These are phyloP conservation scores for Antedon mediterranea DNA, from an alignment of 53 echinoderm and acorn worm genomes.

Conservation along the genomic window DNA sequence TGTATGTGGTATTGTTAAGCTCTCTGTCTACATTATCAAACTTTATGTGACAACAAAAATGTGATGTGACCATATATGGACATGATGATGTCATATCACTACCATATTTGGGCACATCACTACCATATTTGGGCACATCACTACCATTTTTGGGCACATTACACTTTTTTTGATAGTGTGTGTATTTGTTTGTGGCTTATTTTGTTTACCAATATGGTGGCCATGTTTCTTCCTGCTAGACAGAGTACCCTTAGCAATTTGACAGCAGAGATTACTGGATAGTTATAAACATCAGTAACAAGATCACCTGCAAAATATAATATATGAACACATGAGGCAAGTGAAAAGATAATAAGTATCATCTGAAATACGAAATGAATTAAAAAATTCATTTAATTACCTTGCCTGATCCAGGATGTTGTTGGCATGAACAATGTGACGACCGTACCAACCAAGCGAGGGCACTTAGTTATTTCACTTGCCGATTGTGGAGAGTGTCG, in stretches of 20 bases:
- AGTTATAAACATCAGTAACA: conserved; percentile 65
- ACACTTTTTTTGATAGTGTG: no score
- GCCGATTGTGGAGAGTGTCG: conserved; percentile 57
- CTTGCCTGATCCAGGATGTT: conserved; percentile 60
- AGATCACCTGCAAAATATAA: conserved; percentile 26
- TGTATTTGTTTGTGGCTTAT: no score
- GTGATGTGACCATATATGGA: no score
- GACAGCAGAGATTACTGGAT: conserved; percentile 59
- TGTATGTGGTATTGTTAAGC: no score
- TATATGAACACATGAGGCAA: neutral
- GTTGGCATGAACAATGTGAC: conserved; percentile 62
- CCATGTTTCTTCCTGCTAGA: conserved; percentile 30
- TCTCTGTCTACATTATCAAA: no score
- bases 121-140: no score
- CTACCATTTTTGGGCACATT: no score
- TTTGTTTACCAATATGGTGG: conserved; percentile 47
- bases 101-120: no score
- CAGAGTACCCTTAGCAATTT: conserved; percentile 75
- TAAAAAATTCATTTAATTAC: conserved; percentile 16
- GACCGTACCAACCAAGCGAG: conserved; percentile 52
- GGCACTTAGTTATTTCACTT: conserved; percentile 53
- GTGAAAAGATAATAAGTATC: neutral
- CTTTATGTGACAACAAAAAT: no score
- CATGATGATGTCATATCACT: no score
- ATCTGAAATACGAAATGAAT: no score